Percentiles rank a stretch among this genome's conserved stretches.
Conservation (phyloP, 2,797 vertebrate genomes). For the Furcifer pardalis region DNA sequence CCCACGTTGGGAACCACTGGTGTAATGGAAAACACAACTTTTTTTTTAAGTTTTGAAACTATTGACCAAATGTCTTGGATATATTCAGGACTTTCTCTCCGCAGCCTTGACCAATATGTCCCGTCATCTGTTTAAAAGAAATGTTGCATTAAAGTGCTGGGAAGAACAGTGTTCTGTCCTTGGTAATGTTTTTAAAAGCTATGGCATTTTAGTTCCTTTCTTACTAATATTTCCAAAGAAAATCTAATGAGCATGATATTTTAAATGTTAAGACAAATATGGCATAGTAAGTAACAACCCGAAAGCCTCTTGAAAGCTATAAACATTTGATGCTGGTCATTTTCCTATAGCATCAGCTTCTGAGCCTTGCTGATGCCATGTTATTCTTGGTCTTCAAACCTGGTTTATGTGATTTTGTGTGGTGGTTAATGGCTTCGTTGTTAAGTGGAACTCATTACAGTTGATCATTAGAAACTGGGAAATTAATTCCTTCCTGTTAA, state of each 20-base stretch:
- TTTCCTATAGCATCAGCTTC: rapidly evolving
- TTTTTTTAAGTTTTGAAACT: neutral
- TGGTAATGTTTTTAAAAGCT: rapidly evolving
- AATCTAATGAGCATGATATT: rapidly evolving
- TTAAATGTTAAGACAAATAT: neutral
- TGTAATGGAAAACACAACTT: neutral
- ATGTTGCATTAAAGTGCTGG: neutral
- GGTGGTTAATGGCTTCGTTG: neutral
- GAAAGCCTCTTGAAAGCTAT: rapidly evolving
- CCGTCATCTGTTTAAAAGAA: neutral
- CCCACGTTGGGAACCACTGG: too few species aligned
- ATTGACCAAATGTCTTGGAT: neutral
- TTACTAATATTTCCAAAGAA: neutral
- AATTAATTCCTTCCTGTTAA: too few species aligned
- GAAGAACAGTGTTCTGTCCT: neutral
- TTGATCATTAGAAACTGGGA: too few species aligned
- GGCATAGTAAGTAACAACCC: rapidly evolving
- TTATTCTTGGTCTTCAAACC: neutral
- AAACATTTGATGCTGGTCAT: neutral
- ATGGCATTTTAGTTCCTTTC: rapidly evolving
- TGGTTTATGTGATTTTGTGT: neutral
- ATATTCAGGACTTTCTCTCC: neutral
- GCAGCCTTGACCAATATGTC: neutral
- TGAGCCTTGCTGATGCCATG: neutral
- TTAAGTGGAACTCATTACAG: neutral